Percentiles rank a stretch among this genome's conserved stretches.
These are phyloP conservation scores for Vimba vimba DNA, from an alignment of 2,113 vertebrate genomes.

Conservation along the genomic window DNA sequence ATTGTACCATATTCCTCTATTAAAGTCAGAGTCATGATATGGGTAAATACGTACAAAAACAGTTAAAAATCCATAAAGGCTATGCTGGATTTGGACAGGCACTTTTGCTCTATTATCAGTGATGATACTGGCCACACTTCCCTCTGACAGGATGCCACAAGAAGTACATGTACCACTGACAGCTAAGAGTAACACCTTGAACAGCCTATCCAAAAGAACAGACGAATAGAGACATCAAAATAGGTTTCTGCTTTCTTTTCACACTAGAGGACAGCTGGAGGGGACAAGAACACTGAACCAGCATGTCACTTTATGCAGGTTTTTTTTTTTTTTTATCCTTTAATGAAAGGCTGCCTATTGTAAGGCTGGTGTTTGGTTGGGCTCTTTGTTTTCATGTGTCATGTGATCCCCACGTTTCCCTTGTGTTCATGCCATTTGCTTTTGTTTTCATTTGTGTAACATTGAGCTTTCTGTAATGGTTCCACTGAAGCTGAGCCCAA, in stretches of 20 bases:
- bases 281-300: slow-evolving; percentile 4
- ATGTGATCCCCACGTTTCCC: too few relatives aligned
- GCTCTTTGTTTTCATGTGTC: too few relatives aligned
- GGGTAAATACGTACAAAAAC: not conserved
- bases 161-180: slow-evolving; percentile 36
- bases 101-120: slow-evolving; percentile 12
- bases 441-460: too few relatives aligned
- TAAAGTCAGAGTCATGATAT: not conserved
- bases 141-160: not conserved
- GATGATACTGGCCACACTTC: not conserved
- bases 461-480: too few relatives aligned
- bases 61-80: not conserved
- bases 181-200: slow-evolving; percentile 3
- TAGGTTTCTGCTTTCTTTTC: slow-evolving; percentile 27
- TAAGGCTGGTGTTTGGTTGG: too few relatives aligned
- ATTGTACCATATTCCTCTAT: not conserved
- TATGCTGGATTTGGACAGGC: not conserved
- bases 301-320: not conserved
- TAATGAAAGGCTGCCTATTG: not conserved
- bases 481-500: too few relatives aligned
- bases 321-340: not conserved
- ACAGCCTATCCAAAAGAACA: not conserved
- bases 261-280: slow-evolving; percentile 10
- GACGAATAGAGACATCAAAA: slow-evolving; percentile 24
- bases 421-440: too few relatives aligned